Base-by-base conservation (phyloP, 2,888 invertebrate species). In the Patella caerulea region DNA sequence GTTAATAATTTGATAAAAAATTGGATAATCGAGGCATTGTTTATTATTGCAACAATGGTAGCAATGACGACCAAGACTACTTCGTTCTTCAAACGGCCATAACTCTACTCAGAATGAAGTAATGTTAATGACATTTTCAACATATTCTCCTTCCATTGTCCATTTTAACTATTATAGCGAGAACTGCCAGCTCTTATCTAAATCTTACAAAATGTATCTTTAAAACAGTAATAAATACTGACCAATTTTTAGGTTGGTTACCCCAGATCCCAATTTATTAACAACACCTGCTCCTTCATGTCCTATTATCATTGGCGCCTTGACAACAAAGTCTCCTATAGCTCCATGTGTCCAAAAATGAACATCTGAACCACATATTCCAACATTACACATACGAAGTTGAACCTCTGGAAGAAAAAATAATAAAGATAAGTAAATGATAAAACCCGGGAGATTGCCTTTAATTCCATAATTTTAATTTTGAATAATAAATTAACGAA, bases 291-390 rank as follows among this genome's bases (percentile, higher is more conserved):
- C 92, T 0, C 98, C 95, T 92, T 99, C 99, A 90, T 99, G 98
- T 0, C 98, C 98, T 90, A 98, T 95, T 54, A 98, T 94, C 97
- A 98, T 97, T 12, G 98, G 98, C 73, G 94, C 94, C 80, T 94
- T 94, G 0, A 98, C 94, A 54, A 97, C 93, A 90, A 98, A 98
- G 90, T 95, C 94, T 0, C 97, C 98, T 89, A 98, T 98, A 24
- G 94, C 92, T 14, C 98, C 98, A 82, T 94, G 93, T 56, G 94
- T 94, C 93, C 96, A 94, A 92, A 98, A 98, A 92, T 98, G 98
- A 7, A 99, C 96, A 92, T 99, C 98, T 29, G 93, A 93, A 0
- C 98, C 98, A 91, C 98, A 99, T 88, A 99, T 98, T 19, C 98
- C 98, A 72, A 98, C 97, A 83, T 95, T 95, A 89, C 95, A 95